Base-by-base conservation (phyloP, 2,113 vertebrate genomes). In the Isichthys henryi region DNA sequence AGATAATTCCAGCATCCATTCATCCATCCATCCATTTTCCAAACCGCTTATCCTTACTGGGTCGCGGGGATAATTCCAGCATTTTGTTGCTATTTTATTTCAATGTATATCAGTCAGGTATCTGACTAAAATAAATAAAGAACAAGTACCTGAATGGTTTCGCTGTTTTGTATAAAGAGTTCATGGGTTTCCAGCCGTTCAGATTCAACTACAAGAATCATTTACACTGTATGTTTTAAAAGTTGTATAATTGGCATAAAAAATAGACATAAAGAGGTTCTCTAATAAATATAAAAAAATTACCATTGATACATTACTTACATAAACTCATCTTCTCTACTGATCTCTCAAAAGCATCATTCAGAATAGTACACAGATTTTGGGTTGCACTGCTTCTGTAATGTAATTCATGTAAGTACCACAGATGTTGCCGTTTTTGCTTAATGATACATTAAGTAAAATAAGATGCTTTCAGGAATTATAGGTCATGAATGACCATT, bases 171-270 rank as follows among this genome's bases (percentile, higher is more conserved):
- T 92, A 94, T 23, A n/a, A 97, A 96, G 13, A 97, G 91, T 56
- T 95, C 94, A 52, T 96, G 97, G 52, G 97, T 97, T 96, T 97
- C 97, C 94, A 98, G 97, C 92, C 96, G 96, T 94, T 99, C 98
- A 88, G 94, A 94, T 94, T 98, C 97, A 97, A 97, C 98, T 99
- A 77, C 93, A 92, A 91, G 93, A 39, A 80, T 43, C 13, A 80
- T 77, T 39, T 27, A 66, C 70, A 77, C 43, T 80, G 35, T 39
- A 19, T 31, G 62, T 31, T 70, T 70, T 19, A 39, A 80, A 80
- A 35, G 74, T 39, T 80, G 74, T 43, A 80, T 43, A 80, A 39
- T 21, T 43, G 35, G 74, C 11, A 80, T 43, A 80, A 19, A 80
- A 43, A 80, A 80, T 8, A 80, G 0, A 17, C 74, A 39, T 39